Conservation (phyloP, 35 echinoderm and acorn worm species). For the Lytechinus pictus region DNA sequence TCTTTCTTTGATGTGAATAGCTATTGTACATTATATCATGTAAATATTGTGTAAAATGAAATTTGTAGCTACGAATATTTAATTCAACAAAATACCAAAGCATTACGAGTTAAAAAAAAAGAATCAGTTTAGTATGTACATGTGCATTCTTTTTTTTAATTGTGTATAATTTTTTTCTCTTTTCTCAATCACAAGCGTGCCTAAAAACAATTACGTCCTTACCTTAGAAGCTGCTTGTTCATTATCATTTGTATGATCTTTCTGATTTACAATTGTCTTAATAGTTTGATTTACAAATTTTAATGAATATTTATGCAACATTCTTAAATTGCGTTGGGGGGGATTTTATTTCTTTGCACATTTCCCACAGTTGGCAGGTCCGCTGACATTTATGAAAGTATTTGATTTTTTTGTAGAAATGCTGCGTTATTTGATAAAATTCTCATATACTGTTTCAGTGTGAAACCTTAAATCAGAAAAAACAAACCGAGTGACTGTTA, state of each 20-base stretch:
- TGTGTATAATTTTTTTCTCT: background rate
- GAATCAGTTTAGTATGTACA: background rate
- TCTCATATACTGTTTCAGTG: too few relatives aligned
- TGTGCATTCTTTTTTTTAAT: background rate
- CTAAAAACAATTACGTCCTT: background rate
- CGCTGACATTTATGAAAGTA: background rate
- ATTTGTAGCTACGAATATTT: background rate
- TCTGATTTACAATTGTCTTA: too few relatives aligned
- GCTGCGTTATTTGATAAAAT: background rate
- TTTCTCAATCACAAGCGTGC: background rate
- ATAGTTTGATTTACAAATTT: too few relatives aligned
- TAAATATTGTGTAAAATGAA: background rate
- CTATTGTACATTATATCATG: background rate
- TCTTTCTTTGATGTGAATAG: background rate
- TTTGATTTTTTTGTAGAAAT: background rate
- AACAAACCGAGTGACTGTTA: background rate
- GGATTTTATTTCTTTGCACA: background rate
- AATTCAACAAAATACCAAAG: slow-evolving; percentile 7
- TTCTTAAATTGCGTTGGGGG: background rate
- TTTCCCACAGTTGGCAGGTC: background rate
- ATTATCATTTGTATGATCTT: too few relatives aligned
- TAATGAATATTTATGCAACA: too few relatives aligned
- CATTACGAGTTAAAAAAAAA: background rate
- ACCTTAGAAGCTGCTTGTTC: background rate
- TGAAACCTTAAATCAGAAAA: too few relatives aligned